A percentile compares a stretch with the other conserved stretches of the same genome.
Conservation (phyloP, 2,888 invertebrate genomes). For the Caenorhabditis imperialis region DNA sequence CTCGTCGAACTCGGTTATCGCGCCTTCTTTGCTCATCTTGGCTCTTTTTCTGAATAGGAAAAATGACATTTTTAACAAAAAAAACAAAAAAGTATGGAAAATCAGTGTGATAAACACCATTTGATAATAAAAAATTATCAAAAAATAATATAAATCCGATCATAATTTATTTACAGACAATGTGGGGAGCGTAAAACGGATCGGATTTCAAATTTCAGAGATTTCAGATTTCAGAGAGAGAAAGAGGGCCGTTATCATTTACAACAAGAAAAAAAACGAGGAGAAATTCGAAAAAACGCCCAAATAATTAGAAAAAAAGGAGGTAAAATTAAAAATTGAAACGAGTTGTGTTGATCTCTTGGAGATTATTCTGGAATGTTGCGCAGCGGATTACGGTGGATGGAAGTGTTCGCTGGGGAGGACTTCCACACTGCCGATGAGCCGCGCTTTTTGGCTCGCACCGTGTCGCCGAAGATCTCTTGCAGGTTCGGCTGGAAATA, state of each 20-base stretch:
- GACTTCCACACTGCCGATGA: slow-evolving; percentile 54
- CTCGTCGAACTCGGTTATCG: slow-evolving; percentile 44
- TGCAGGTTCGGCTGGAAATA: slow-evolving; percentile 32
- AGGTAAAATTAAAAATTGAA: no score
- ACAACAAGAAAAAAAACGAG: background rate
- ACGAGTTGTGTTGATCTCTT: no score
- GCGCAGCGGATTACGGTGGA: background rate
- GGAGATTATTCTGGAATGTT: slow-evolving; percentile 11
- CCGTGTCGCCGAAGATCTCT: slow-evolving; percentile 31
- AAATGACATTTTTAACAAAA: no score
- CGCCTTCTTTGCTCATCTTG: no score
- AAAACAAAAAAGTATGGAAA: no score
- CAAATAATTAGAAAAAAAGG: background rate
- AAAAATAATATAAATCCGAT: no score
- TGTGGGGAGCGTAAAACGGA: background rate
- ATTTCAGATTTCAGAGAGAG: no score
- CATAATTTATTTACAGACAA: background rate
- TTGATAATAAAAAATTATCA: no score
- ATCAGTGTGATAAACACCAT: no score
- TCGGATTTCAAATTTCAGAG: background rate
- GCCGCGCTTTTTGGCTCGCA: slow-evolving; percentile 35
- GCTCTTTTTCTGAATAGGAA: no score
- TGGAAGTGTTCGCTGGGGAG: slow-evolving; percentile 6
- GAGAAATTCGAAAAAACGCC: slow-evolving; percentile 3
- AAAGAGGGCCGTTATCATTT: no score